Conservation (phyloP, 64 coral and sea anemone species). For the Anthopleura sola region DNA sequence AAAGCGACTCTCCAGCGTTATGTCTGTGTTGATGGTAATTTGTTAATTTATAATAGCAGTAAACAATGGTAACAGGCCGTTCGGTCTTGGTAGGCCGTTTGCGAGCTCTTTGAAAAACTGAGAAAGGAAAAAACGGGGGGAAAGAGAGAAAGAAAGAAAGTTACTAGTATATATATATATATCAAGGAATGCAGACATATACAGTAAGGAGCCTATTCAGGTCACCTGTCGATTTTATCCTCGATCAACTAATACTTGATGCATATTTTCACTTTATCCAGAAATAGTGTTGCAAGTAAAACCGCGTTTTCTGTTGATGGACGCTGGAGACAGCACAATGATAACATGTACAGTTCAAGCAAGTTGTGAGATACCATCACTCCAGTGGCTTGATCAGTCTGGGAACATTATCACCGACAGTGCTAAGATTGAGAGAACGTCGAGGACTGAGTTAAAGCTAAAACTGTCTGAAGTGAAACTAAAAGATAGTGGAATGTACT, state of each 20-base stretch:
- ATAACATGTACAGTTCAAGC: neutral
- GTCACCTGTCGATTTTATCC: too few relatives aligned
- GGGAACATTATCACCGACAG: neutral
- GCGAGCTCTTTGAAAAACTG: too few relatives aligned
- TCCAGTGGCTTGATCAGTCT: neutral
- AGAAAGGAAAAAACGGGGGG: too few relatives aligned
- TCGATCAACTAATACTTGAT: neutral
- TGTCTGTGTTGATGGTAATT: neutral
- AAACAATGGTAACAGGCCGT: too few relatives aligned
- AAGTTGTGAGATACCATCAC: neutral
- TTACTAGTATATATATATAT: too few relatives aligned
- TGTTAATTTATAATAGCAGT: neutral
- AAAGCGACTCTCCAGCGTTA: neutral
- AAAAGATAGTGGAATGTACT: neutral
- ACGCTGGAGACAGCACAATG: neutral
- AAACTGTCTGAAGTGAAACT: neutral
- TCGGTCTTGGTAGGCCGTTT: too few relatives aligned
- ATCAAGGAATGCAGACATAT: too few relatives aligned
- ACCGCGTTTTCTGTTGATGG: neutral
- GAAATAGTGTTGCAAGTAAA: neutral
- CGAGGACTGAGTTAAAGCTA: neutral
- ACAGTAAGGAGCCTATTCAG: neutral
- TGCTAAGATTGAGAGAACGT: neutral
- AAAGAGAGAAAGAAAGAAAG: too few relatives aligned
- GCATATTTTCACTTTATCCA: neutral